These are phyloP conservation scores for Drosophila auraria DNA, from an alignment of 1,140 invertebrate species.

Conservation along the genomic window DNA sequence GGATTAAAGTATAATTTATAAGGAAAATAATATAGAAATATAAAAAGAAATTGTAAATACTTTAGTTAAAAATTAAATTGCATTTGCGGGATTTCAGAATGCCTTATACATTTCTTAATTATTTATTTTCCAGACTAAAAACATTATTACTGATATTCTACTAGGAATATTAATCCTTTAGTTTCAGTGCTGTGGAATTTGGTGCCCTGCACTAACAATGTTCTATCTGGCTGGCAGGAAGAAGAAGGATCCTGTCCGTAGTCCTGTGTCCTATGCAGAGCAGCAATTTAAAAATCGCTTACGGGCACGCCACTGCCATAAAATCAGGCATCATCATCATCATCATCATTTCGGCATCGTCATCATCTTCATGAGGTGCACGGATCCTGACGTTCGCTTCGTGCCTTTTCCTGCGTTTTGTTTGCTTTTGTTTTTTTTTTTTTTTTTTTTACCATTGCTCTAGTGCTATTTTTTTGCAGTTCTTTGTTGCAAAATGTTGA, in stretches of 20 bases:
- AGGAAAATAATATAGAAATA: not conserved
- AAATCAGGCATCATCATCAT: conserved; percentile 69
- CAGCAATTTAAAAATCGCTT: conserved; percentile 77
- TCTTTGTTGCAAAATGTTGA: conserved; percentile 55
- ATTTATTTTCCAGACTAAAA: not conserved
- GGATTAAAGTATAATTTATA: not conserved
- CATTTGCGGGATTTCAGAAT: not conserved
- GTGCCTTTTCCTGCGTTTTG: conserved; percentile 67
- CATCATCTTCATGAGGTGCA: conserved; percentile 51
- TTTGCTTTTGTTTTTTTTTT: conserved; percentile 35
- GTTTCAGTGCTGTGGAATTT: conserved; percentile 17
- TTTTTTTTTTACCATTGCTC: conserved; percentile 14
- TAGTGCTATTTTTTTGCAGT: conserved; percentile 22
- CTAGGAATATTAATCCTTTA: not conserved
- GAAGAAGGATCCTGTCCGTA: conserved; percentile 23
- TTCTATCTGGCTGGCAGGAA: conserved; percentile 32
- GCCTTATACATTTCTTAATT: too few relatives aligned
- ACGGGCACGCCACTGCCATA: conserved; percentile 74
- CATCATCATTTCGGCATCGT: conserved; percentile 40
- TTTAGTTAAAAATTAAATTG: not conserved
- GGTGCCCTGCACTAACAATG: conserved; percentile 49
- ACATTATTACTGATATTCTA: not conserved
- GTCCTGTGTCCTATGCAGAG: conserved; percentile 61
- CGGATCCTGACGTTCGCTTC: conserved; percentile 54
- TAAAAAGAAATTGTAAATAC: not conserved